A percentile compares a stretch with the other conserved stretches of the same genome.
These are phyloP conservation scores for Paelopatides confundens DNA, from an alignment of 53 echinoderm and acorn worm genomes.

Conservation along the genomic window DNA sequence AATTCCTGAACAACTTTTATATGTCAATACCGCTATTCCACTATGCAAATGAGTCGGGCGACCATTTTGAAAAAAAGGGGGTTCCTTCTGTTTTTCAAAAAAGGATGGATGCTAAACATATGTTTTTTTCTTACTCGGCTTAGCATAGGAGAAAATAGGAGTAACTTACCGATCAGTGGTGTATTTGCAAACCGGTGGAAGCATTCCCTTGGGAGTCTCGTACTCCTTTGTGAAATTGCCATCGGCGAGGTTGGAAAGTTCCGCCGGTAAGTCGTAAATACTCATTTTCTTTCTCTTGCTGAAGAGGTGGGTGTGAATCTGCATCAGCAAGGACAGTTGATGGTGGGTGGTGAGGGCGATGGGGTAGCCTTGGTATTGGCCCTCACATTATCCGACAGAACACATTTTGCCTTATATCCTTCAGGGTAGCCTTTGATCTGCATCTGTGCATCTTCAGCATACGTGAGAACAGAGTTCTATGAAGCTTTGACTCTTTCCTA, in stretches of 20 bases:
- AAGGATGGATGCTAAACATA: too few relatives aligned
- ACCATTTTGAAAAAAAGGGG: too few relatives aligned
- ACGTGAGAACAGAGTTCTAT: neutral
- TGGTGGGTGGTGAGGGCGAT: too few relatives aligned
- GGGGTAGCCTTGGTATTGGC: neutral
- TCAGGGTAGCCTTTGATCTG: neutral
- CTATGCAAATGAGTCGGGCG: too few relatives aligned
- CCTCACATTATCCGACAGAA: neutral
- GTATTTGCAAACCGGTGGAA: slow-evolving; percentile 62
- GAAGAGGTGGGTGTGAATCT: slow-evolving; percentile 12
- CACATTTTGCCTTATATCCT: neutral
- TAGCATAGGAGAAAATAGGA: neutral
- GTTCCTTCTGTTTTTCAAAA: too few relatives aligned
- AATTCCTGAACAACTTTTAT: too few relatives aligned
- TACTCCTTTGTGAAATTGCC: slow-evolving; percentile 60
- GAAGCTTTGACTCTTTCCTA: neutral
- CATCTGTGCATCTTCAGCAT: neutral
- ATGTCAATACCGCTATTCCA: too few relatives aligned
- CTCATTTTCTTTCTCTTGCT: slow-evolving; percentile 10
- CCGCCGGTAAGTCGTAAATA: slow-evolving; percentile 52
- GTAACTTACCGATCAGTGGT: slow-evolving; percentile 50
- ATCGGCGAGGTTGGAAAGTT: slow-evolving; percentile 56
- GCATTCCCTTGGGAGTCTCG: slow-evolving; percentile 62
- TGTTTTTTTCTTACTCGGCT: too few relatives aligned
- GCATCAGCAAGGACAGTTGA: neutral